Conservation (phyloP, 2,888 invertebrate genomes). For the Pemphredon lugubris region DNA sequence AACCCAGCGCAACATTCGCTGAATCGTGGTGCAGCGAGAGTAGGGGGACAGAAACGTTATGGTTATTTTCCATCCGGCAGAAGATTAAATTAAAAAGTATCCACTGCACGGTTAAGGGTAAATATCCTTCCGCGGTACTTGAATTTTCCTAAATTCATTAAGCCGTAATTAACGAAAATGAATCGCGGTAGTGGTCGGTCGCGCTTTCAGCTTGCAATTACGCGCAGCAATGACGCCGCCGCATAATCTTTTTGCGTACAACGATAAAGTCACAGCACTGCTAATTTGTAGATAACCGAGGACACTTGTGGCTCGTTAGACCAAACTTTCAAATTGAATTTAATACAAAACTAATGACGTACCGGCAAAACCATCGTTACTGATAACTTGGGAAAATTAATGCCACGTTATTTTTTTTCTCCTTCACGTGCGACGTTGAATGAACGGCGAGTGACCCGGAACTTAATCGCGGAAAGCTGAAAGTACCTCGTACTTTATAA, state of each 20-base stretch:
- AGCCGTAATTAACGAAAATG: conserved; percentile 23
- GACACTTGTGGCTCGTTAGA: too few species aligned
- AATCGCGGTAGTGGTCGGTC: conserved; percentile 17
- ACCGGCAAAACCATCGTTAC: too few species aligned
- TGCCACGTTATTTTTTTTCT: too few species aligned
- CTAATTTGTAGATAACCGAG: too few species aligned
- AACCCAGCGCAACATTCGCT: conserved; percentile 39
- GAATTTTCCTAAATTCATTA: conserved; percentile 40
- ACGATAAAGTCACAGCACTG: background rate
- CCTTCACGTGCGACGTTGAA: too few species aligned
- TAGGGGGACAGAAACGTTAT: background rate
- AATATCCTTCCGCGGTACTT: conserved; percentile 5
- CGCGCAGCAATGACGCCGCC: conserved; percentile 11
- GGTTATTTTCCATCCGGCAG: conserved; percentile 1
- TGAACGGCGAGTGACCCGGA: too few species aligned
- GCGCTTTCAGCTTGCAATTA: conserved; percentile 5
- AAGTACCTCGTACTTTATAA: too few species aligned
- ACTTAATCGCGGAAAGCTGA: too few species aligned
- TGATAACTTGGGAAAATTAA: too few species aligned
- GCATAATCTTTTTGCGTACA: background rate
- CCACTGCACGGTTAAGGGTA: background rate
- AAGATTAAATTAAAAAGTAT: conserved; percentile 47
- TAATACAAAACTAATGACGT: too few species aligned
- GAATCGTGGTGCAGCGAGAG: conserved; percentile 13
- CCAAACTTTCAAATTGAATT: too few species aligned